Percentiles rank a stretch among this genome's conserved stretches.
Conservation (phyloP, 1,140 invertebrate species). For the Uloborus diversus region DNA sequence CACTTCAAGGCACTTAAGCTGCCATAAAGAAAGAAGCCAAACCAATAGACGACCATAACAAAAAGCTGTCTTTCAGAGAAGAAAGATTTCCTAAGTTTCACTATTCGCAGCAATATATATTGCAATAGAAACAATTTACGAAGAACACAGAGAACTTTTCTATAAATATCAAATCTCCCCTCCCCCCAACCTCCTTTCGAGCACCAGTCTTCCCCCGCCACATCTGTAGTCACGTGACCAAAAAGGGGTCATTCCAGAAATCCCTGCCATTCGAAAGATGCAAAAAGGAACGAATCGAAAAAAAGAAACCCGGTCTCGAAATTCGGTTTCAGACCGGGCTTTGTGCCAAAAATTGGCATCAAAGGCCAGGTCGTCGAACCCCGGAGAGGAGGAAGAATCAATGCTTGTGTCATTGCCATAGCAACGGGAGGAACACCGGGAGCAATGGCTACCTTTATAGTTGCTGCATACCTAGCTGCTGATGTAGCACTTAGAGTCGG, state of each 20-base stretch:
- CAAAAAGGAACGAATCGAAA: background rate
- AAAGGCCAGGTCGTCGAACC: slow-evolving; percentile 36
- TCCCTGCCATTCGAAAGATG: background rate
- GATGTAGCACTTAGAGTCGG: slow-evolving; percentile 50
- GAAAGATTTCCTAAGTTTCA: no score
- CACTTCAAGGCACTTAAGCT: no score
- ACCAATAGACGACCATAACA: no score
- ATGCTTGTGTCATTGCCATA: slow-evolving; percentile 38
- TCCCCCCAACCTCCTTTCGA: background rate
- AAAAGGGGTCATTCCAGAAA: background rate
- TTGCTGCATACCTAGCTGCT: slow-evolving; percentile 46
- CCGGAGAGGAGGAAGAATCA: slow-evolving; percentile 22
- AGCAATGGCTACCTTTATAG: slow-evolving; percentile 50
- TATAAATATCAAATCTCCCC: background rate
- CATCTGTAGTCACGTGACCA: background rate
- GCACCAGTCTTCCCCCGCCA: background rate
- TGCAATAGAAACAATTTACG: no score
- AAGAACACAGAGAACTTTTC: background rate
- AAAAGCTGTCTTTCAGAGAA: no score
- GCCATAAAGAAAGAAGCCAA: no score
- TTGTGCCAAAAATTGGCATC: slow-evolving; percentile 49
- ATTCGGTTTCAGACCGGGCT: slow-evolving; percentile 22
- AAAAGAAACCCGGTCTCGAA: background rate
- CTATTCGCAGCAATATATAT: no score
- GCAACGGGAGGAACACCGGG: slow-evolving; percentile 45